A percentile compares a stretch with the other conserved stretches of the same genome.
phyloP scores from a whole-genome alignment of 30 jellyfish, hydroid and myxozoan species.

The Hydractinia echinata region DNA sequence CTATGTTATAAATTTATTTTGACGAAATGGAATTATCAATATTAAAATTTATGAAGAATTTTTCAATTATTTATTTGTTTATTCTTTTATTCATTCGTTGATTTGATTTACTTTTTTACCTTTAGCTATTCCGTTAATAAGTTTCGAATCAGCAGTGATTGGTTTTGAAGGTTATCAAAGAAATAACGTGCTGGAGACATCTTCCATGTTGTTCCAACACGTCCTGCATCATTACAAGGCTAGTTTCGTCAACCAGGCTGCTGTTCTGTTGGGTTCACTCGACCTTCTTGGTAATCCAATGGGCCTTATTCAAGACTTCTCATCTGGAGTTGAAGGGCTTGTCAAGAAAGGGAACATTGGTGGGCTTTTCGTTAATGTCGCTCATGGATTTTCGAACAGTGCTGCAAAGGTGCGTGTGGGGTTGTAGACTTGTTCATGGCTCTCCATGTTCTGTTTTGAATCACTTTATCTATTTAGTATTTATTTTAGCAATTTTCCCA shows the following conservation, averaged over 20 bases:
- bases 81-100: not conserved
- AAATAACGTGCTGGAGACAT: conserved; percentile 65
- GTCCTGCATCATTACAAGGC: conserved; percentile 67
- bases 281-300: conserved; percentile 95
- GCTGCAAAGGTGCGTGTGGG: conserved; percentile 85
- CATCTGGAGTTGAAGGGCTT: conserved; percentile 90
- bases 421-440: too few species aligned
- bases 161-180: conserved; percentile 47
- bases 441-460: not conserved
- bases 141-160: conserved; percentile 83
- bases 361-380: conserved; percentile 91
- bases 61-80: too few species aligned
- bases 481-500: too few species aligned
- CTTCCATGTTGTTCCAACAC: conserved; percentile 40
- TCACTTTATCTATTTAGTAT: not conserved
- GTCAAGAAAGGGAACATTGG: conserved; percentile 91
- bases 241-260: conserved; percentile 70
- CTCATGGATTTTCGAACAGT: conserved; percentile 93
- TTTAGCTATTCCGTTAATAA: conserved; percentile 69
- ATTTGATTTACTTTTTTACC: not conserved
- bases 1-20: not conserved
- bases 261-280: conserved; percentile 82
- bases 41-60: not conserved
- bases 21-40: not conserved
- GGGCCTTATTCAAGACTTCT: conserved; percentile 89